phyloP scores from a whole-genome alignment of 2,797 vertebrate species.

The Betta splendens region DNA sequence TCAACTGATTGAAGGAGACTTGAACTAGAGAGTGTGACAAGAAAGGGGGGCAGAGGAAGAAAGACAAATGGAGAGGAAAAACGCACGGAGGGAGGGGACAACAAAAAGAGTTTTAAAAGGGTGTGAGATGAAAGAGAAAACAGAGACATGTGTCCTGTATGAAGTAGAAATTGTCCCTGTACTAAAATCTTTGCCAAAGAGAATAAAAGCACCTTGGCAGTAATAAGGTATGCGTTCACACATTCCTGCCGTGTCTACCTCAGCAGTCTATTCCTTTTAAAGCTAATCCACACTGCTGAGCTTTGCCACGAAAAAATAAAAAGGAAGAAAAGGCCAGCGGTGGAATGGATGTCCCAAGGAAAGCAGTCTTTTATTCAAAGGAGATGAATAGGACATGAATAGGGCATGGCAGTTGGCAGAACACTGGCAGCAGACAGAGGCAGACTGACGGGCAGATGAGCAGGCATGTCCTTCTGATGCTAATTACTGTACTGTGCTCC shows the following conservation, averaged over 20 bases:
- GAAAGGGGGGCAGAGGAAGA: conserved; percentile 17
- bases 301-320: conserved; percentile 48
- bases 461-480: conserved; percentile 66
- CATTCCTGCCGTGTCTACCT: conserved; percentile 59
- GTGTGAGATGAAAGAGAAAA: conserved; percentile 36
- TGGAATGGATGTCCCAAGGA: conserved; percentile 70
- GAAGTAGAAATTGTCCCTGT: conserved; percentile 40
- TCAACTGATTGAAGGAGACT: conserved; percentile 48
- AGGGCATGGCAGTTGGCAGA: conserved; percentile 68
- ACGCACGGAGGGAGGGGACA: conserved; percentile 25
- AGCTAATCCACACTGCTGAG: conserved; percentile 63
- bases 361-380: conserved; percentile 63
- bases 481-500: conserved; percentile 69
- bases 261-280: conserved; percentile 67
- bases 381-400: conserved; percentile 75
- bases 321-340: conserved; percentile 59
- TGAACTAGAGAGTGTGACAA: conserved; percentile 32
- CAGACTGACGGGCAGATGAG: conserved; percentile 60
- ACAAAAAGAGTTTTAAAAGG: conserved; percentile 45
- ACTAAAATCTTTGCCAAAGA: conserved; percentile 40
- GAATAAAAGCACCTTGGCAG: conserved; percentile 61
- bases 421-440: conserved; percentile 50
- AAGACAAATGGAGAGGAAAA: conserved; percentile 28
- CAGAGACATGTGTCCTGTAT: conserved; percentile 35
- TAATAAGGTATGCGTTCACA: conserved; percentile 57